Evolutionary conservation across 2,888 invertebrate genomes (phyloP).

Genomic region (Campoletis raptor): DNA sequence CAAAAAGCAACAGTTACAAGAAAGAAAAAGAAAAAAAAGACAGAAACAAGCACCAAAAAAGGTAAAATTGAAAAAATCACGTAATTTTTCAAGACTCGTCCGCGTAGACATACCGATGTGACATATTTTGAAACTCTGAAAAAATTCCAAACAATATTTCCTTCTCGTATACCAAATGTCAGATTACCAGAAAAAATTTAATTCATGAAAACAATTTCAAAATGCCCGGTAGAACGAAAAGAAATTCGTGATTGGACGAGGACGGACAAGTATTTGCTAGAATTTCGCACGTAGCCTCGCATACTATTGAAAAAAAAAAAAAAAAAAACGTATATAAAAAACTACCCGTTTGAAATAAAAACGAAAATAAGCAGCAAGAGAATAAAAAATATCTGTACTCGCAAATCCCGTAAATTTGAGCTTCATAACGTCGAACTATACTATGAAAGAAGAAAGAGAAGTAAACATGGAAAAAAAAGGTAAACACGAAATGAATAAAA

Average conservation of each 20-base stretch:
- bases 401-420: conserved; percentile 62
- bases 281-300: conserved; percentile 66
- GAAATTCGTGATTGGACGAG: not conserved
- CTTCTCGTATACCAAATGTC: not conserved
- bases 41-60: conserved; percentile 20
- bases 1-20: not conserved
- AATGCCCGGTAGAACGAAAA: not conserved
- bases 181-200: not conserved
- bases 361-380: conserved; percentile 1
- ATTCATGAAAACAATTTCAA: not conserved
- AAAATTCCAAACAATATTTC: not conserved
- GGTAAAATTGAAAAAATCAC: conserved; percentile 52
- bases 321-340: conserved; percentile 12
- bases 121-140: not conserved
- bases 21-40: not conserved
- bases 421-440: conserved; percentile 56
- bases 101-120: conserved; percentile 45
- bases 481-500: not conserved
- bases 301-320: conserved; percentile 42
- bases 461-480: conserved; percentile 25
- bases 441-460: conserved; percentile 14
- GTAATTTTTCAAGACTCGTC: conserved; percentile 75
- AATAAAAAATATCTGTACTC: conserved; percentile 51
- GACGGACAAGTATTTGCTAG: conserved; percentile 56
- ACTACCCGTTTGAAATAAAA: conserved; percentile 49